These are phyloP conservation scores for Crenichthys baileyi DNA, from an alignment of 2,797 vertebrate species.

Conservation along the genomic window DNA sequence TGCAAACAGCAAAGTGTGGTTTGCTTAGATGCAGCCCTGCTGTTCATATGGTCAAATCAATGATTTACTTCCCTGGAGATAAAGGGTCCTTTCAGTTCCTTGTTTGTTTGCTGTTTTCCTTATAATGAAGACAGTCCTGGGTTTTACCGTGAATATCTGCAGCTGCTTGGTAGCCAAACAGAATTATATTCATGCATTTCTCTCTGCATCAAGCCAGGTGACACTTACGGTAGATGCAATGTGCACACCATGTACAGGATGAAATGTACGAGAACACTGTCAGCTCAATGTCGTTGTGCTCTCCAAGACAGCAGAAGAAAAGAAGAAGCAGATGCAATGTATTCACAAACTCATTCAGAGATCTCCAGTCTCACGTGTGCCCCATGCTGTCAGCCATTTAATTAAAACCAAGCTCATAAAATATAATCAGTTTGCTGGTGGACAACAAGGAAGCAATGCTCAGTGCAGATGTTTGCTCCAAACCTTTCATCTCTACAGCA, in stretches of 20 bases:
- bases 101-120: constrained; percentile 11
- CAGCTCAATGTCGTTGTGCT: constrained; percentile 13
- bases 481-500: constrained; percentile 49
- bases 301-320: constrained; percentile 12
- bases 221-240: background rate
- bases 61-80: constrained; percentile 36
- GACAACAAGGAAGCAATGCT: constrained; percentile 50
- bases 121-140: background rate
- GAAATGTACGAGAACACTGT: constrained; percentile 1
- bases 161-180: constrained; percentile 31
- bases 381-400: constrained; percentile 58
- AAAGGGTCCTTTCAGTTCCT: constrained; percentile 8
- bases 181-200: constrained; percentile 15
- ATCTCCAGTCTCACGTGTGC: constrained; percentile 46
- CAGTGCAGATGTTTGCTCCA: constrained; percentile 64
- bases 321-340: constrained; percentile 50
- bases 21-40: background rate
- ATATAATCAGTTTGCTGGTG: constrained; percentile 56
- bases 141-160: constrained; percentile 10
- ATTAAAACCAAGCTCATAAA: constrained; percentile 64
- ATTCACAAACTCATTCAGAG: constrained; percentile 34
- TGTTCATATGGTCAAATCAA: constrained; percentile 10
- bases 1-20: constrained; percentile 4
- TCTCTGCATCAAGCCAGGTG: constrained; percentile 13
- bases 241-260: background rate